These are phyloP conservation scores for Solea solea DNA, from an alignment of 2,113 vertebrate genomes.

Conservation along the genomic window DNA sequence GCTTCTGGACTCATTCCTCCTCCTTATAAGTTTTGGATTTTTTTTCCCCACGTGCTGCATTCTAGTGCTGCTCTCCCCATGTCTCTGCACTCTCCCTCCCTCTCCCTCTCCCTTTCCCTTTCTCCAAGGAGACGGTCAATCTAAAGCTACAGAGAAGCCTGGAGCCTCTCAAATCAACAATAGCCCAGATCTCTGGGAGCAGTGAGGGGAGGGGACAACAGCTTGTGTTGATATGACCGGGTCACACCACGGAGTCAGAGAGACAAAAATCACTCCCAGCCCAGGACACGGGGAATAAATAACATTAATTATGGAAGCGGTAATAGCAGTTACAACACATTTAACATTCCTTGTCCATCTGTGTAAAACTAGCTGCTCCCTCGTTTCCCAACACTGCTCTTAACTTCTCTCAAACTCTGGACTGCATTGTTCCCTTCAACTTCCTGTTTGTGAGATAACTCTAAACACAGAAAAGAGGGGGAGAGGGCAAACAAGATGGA, in stretches of 20 bases:
- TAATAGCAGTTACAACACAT: slow-evolving; percentile 45
- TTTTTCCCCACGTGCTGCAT: slow-evolving; percentile 10
- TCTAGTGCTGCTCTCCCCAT: slow-evolving; percentile 40
- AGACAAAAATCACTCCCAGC: slow-evolving; percentile 55
- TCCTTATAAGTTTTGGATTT: slow-evolving; percentile 3
- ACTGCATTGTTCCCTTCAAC: slow-evolving; percentile 68
- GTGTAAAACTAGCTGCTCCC: slow-evolving; percentile 10
- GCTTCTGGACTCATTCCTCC: slow-evolving; percentile 23
- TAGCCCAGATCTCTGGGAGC: slow-evolving; percentile 28
- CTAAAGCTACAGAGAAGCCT: slow-evolving; percentile 25
- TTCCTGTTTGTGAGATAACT: slow-evolving; percentile 77
- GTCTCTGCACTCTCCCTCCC: slow-evolving; percentile 34
- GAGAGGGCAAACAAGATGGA: slow-evolving; percentile 11
- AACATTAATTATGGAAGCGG: slow-evolving; percentile 51
- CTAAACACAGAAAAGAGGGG: slow-evolving; percentile 27
- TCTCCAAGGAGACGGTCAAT: slow-evolving; percentile 22
- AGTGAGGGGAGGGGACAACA: slow-evolving; percentile 1
- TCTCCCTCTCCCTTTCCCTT: neutral
- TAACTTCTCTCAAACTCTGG: slow-evolving; percentile 22
- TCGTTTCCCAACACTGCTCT: neutral
- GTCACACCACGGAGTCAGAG: slow-evolving; percentile 45
- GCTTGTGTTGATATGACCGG: slow-evolving; percentile 63
- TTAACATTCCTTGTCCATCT: slow-evolving; percentile 65
- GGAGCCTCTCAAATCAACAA: slow-evolving; percentile 28
- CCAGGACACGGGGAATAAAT: slow-evolving; percentile 46